Percentiles rank a stretch among this genome's conserved stretches.
phyloP scores from a whole-genome alignment of 30 jellyfish, hydroid and myxozoan species.

The Hydractinia symbiolongicarpus region DNA sequence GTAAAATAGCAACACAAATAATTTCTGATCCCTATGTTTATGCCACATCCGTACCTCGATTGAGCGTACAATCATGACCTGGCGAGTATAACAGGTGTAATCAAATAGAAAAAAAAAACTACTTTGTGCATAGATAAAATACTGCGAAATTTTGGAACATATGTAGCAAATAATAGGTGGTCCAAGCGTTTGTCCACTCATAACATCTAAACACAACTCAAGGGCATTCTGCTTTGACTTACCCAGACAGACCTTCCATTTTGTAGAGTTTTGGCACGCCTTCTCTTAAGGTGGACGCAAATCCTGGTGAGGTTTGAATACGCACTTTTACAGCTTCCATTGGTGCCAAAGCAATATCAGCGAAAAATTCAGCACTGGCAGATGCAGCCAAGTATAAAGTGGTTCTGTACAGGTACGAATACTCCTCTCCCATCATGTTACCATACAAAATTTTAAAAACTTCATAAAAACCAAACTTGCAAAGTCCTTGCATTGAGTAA shows the following conservation, averaged over 20 bases:
- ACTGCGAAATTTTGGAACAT: no score
- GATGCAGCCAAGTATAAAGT: conserved; percentile 96
- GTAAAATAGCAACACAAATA: no score
- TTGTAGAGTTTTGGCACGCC: conserved; percentile 83
- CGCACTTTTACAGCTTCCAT: conserved; percentile 99
- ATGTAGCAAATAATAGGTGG: no score
- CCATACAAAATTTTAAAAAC: conserved; percentile 90
- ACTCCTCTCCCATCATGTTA: conserved; percentile 92
- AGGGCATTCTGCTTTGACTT: neutral
- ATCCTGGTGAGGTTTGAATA: conserved; percentile 96
- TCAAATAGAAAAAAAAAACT: no score
- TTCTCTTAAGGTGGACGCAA: conserved; percentile 91
- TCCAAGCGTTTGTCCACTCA: no score
- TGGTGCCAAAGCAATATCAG: conserved; percentile 98
- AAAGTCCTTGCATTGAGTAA: conserved; percentile 97
- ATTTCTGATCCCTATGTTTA: no score
- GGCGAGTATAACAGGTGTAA: no score
- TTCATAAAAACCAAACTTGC: conserved; percentile 99
- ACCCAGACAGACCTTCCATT: conserved; percentile 92
- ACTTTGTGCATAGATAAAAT: no score
- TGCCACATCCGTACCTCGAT: no score
- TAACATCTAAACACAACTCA: no score
- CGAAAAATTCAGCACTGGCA: conserved; percentile 99
- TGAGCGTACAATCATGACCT: no score
- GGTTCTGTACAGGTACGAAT: conserved; percentile 88